Evolutionary conservation across 2,888 invertebrate genomes (phyloP), one percentile per base, ranked within the genome.

Genomic region (Agriopis marginaria): DNA sequence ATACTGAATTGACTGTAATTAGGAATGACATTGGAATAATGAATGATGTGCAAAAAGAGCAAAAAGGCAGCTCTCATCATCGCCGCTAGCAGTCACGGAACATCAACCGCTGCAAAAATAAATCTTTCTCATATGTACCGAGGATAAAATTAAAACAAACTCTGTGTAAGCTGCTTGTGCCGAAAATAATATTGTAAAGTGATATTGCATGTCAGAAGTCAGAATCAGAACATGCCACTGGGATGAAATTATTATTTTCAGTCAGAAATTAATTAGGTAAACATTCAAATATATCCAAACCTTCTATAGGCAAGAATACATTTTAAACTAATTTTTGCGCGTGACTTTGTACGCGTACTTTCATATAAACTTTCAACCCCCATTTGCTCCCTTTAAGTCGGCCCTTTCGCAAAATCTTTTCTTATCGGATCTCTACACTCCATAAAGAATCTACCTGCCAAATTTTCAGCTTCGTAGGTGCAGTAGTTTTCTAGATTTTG

Each of bases 1-100:
- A 55, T 69, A 70, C 72, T 72, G 70, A 76, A 74, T 71, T 75
- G 63, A 68, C 75, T 70, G 75, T 77, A 84, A 85, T 85, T 86
- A 83, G 81, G 84, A 82, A 74, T 86, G 85, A 87, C 85, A 85
- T 84, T 84, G 85, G 82, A 82, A 78, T 82, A 83, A 86, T 84
- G 83, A 82, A 84, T 79, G 79, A 76, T 76, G 75, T 76, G 74
- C 80, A 82, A 85, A 81, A 80, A 72, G 65, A 80, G 75, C 79
- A 82, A 85, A 82, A 80, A 69, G 63, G 75, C 75, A 72, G 70
- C 77, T 69, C 77, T 82, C 81, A 78, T 82, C 79, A 81, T 73
- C 72, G 70, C 74, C 75, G 72, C 78, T 39, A 65, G 75, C 72
- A 79, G 84, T 86, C 87, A 87, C 74, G 81, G 77, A 74, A 77